Conservation (phyloP, 2,888 invertebrate species). For the Gryllus longicercus region DNA sequence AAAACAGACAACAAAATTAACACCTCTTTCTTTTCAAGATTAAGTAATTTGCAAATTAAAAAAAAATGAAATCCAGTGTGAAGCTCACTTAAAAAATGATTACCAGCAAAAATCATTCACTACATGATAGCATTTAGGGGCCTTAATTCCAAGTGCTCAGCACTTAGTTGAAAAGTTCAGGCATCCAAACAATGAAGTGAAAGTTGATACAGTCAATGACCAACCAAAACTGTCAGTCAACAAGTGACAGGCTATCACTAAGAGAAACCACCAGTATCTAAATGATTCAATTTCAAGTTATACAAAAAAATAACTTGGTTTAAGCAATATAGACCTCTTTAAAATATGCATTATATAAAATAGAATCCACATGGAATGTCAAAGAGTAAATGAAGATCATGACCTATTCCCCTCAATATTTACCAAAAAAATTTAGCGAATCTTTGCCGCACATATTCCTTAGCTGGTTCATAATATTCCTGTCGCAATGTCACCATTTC, state of each 20-base stretch:
- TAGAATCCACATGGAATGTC: slow-evolving; percentile 12
- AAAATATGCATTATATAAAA: slow-evolving; percentile 11
- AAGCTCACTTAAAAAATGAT: not conserved
- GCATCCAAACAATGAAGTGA: not conserved
- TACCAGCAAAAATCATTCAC: not conserved
- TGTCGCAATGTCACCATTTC: slow-evolving; percentile 70
- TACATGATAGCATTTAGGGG: not conserved
- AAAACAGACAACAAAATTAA: slow-evolving; percentile 4
- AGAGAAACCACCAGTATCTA: not conserved
- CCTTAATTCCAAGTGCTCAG: not conserved
- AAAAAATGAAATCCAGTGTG: not conserved
- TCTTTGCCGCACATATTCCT: slow-evolving; percentile 62
- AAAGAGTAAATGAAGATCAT: not conserved
- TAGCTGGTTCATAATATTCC: slow-evolving; percentile 80
- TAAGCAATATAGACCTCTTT: slow-evolving; percentile 17
- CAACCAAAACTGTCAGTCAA: not conserved
- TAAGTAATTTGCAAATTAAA: not conserved
- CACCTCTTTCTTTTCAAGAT: not conserved
- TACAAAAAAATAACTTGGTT: slow-evolving; percentile 8
- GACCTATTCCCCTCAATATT: not conserved
- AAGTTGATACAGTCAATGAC: too few relatives aligned
- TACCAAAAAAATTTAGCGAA: slow-evolving; percentile 28
- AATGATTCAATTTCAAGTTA: not conserved
- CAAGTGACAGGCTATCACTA: not conserved
- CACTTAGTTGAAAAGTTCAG: not conserved